Conservation (phyloP, 2,113 vertebrate species). For the Mobula hypostoma region DNA sequence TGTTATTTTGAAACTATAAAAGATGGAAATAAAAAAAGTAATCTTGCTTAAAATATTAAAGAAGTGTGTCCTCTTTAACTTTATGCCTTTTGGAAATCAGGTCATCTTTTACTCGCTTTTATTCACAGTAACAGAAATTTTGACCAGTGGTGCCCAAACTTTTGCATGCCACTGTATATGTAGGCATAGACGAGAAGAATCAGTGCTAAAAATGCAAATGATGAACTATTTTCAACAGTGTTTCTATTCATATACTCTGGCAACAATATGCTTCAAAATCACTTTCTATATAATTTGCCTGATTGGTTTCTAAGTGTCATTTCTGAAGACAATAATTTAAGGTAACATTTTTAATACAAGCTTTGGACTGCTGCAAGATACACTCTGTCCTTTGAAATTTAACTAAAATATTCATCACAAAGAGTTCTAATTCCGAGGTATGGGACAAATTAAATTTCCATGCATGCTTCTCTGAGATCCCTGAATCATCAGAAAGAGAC, state of each 20-base stretch:
- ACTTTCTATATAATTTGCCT: neutral
- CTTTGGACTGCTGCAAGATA: neutral
- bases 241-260: neutral
- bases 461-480: neutral
- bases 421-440: neutral
- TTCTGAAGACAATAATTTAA: neutral
- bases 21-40: too few species aligned
- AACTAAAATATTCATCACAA: neutral
- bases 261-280: conserved; percentile 7
- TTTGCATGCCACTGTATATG: neutral
- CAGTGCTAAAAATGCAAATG: neutral
- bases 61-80: too few species aligned
- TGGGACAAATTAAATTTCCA: neutral
- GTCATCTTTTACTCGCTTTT: too few species aligned
- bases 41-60: too few species aligned
- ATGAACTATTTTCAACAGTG: neutral
- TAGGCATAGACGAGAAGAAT: neutral
- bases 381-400: neutral
- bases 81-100: too few species aligned
- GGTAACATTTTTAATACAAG: neutral
- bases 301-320: neutral
- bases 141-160: too few species aligned
- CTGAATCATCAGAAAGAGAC: neutral
- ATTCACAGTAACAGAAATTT: too few species aligned
- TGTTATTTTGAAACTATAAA: too few species aligned